Evolutionary conservation across 2,113 vertebrate genomes (phyloP), one percentile per base, ranked within the genome.

Genomic region (Albula goreensis): DNA sequence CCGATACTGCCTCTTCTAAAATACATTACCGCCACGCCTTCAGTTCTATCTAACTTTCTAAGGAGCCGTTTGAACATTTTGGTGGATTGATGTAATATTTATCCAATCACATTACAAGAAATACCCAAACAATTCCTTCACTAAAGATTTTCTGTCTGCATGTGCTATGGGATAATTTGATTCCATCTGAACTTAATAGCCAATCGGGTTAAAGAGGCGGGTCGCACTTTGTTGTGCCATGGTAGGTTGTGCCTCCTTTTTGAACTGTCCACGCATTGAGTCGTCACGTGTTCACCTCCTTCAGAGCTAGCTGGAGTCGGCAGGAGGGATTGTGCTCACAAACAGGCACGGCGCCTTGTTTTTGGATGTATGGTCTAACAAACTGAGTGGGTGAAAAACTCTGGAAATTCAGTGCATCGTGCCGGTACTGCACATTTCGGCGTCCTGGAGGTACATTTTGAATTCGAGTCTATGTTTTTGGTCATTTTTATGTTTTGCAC

Each of bases 231-330:
- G 90, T 85, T 85, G 88, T 89, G 85, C 82, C 81, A 92, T 50
- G 85, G 85, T 90, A 90, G 90, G 93, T 87, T 91, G 88, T 85
- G 82, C 81, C 87, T 89, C 19, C 77, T 57, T 84, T 78, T 85
- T 87, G 83, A 90, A 87, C 88, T 92, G 93, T 93, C 93, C 93
- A 89, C 89, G 93, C 93, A 89, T 85, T 70, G 93, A 85, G 80
- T 91, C 90, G 90, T 95, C 94, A 94, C 94, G 94, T 94, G 95
- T 85, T 89, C 89, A 86, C 88, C 86, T 91, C 81, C 89, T 92
- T 50, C 80, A 85, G 90, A 91, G 93, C 60, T 90, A 93, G 92
- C 90, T 91, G 80, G 89, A 93, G 89, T 90, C 88, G 87, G 89
- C 81, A 81, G 88, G 91, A 90, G 89, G 89, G 92, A 89, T 89